phyloP scores from a whole-genome alignment of 2,113 vertebrate genomes.

The Oxygymnocypris stewartii region DNA sequence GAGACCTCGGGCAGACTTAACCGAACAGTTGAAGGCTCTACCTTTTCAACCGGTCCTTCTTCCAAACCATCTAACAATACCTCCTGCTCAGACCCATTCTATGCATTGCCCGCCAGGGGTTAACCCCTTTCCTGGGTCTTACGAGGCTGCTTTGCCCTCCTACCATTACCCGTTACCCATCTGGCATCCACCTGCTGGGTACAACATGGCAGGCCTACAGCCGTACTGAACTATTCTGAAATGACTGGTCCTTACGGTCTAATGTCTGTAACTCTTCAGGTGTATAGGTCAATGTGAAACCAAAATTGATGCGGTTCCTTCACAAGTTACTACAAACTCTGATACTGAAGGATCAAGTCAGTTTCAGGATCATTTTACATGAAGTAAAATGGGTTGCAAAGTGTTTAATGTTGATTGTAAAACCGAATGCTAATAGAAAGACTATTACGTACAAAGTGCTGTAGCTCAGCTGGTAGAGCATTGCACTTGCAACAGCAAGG shows the following conservation, averaged over 20 bases:
- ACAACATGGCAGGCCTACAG: constrained; percentile 64
- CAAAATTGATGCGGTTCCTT: not conserved
- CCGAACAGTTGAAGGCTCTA: constrained; percentile 57
- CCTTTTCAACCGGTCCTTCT: constrained; percentile 56
- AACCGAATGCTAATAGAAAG: not conserved
- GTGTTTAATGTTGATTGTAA: not conserved
- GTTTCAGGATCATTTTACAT: not conserved
- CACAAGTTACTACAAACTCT: not conserved
- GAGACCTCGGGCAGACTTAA: constrained; percentile 59
- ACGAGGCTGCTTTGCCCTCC: constrained; percentile 64
- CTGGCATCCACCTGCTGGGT: constrained; percentile 64
- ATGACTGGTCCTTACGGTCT: constrained; percentile 28
- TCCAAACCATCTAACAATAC: constrained; percentile 65
- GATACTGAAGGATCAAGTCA: not conserved
- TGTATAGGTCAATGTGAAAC: not conserved
- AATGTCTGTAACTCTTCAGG: not conserved
- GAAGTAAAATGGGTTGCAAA: not conserved
- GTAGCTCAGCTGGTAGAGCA: not conserved
- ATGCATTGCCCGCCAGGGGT: constrained; percentile 65
- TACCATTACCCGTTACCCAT: constrained; percentile 67
- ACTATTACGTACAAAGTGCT: not conserved
- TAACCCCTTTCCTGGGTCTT: constrained; percentile 58
- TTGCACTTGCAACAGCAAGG: not conserved
- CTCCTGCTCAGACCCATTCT: constrained; percentile 62
- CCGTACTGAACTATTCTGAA: constrained; percentile 67